These are phyloP conservation scores for Sibirionetta formosa DNA, from an alignment of 2,797 vertebrate species.

Conservation along the genomic window DNA sequence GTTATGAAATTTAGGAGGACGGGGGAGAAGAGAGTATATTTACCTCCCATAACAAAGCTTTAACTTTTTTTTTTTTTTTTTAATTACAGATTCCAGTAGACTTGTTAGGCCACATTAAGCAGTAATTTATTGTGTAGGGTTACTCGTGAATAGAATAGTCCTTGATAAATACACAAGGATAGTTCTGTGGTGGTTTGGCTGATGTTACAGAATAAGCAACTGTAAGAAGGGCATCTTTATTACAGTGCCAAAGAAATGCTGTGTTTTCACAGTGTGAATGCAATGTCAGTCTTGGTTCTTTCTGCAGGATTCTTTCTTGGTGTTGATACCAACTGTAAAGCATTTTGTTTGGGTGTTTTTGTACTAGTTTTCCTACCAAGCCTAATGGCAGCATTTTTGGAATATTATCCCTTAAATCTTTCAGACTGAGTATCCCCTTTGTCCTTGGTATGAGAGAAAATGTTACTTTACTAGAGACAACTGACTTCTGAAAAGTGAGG, in stretches of 20 bases:
- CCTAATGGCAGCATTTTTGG: background rate
- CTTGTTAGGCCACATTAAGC: background rate
- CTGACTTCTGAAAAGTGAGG: background rate
- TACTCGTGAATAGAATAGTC: background rate
- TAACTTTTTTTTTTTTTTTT: no score
- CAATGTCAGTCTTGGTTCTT: background rate
- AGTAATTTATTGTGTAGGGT: background rate
- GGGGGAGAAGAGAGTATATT: background rate
- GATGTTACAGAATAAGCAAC: background rate
- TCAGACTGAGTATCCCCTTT: background rate
- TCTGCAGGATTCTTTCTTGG: background rate
- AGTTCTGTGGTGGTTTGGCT: background rate
- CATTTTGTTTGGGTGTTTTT: background rate
- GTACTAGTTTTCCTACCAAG: accelerated
- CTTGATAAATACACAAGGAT: background rate
- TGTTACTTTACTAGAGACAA: background rate
- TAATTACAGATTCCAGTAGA: background rate
- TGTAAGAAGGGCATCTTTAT: background rate
- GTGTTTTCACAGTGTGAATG: background rate
- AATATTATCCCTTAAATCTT: background rate
- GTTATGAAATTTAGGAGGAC: background rate
- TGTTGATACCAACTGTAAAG: background rate
- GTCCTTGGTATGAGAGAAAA: background rate
- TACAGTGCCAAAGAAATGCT: background rate
- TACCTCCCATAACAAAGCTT: background rate